Percentiles rank a stretch among this genome's conserved stretches.
phyloP scores from a whole-genome alignment of 1,140 invertebrate genomes.

The Lepidostoma basale region DNA sequence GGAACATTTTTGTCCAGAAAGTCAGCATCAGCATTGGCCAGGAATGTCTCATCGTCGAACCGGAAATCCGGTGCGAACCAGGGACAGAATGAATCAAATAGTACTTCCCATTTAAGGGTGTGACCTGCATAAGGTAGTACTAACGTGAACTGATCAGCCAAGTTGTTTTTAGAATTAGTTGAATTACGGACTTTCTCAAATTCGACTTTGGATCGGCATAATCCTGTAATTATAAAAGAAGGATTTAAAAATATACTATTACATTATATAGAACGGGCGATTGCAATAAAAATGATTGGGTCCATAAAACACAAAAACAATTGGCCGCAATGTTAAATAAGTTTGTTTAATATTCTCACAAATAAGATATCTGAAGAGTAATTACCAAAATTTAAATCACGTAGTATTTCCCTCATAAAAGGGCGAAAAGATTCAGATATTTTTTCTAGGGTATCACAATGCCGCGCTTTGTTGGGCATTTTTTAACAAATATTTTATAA shows the following conservation, averaged over 20 bases:
- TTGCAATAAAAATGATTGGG: background rate
- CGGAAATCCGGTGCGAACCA: constrained; percentile 56
- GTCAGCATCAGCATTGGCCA: constrained; percentile 59
- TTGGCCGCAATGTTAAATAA: background rate
- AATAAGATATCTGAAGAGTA: background rate
- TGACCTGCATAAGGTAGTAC: constrained; percentile 53
- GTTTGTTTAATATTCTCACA: background rate
- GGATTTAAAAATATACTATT: background rate
- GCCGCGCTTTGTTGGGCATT: constrained; percentile 24
- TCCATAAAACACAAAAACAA: background rate
- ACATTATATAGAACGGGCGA: background rate
- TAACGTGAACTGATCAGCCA: constrained; percentile 52
- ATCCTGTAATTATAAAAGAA: constrained; percentile 29
- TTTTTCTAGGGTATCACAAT: constrained; percentile 28
- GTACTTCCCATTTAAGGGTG: constrained; percentile 50
- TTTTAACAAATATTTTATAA: no score
- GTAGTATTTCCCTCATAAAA: constrained; percentile 35
- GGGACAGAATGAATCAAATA: constrained; percentile 51
- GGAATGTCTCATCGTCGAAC: constrained; percentile 64
- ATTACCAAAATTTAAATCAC: constrained; percentile 39
- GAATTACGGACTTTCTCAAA: constrained; percentile 38
- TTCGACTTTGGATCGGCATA: constrained; percentile 39
- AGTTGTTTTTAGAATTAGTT: constrained; percentile 9
- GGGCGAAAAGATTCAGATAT: constrained; percentile 37
- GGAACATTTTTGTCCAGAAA: constrained; percentile 58